Evolutionary conservation across 2,888 invertebrate genomes (phyloP), one percentile per base, ranked within the genome.

Genomic region (Cecidostiba fungosa): DNA sequence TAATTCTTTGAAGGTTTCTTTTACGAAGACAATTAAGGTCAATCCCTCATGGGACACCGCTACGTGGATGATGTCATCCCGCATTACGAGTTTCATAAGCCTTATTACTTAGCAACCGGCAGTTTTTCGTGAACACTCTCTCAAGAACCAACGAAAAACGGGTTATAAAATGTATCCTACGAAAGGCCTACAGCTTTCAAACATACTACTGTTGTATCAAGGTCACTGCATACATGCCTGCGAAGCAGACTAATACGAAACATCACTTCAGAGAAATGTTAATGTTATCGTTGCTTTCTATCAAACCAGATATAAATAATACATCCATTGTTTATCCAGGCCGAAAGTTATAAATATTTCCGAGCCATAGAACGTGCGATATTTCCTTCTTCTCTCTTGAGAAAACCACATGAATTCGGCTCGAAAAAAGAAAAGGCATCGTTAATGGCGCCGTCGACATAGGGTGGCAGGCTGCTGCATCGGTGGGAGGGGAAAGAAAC

Each of bases 381-480:
- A 43, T 10, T 19, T 54, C 32, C 54, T 3, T 14, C 14, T n/a
- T 59, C 32, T 36, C 54, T 3, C 6, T 12, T 14, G 69, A 14
- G 43, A 59, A 72, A 29, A 16, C 19, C 62, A 16, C 73, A 66
- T 77, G 83, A 80, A 83, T 86, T 83, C 79, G n/a, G n/a, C n/a
- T 43, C 72, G 23, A 43, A 47, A 43, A 43, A 62, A 79, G 76
- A 82, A 66, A 36, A 72, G 79, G 39, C 66, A 62, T 59, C 59
- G 76, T 66, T 82, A 82, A 82, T 82, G 82, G 74, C 36, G 43
- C 50, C 76, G 54, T 84, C 66, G 54, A 54, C 66, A 50, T 50
- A 14, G 76, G 66, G 74, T 19, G 1, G 8, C 26, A 47, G 19
- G 4, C 26, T 43, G 43, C 59, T 5, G 23, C 50, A 26, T n/a